Evolutionary conservation across 2,113 vertebrate genomes (phyloP).

Genomic region (Xiphophorus hellerii): DNA sequence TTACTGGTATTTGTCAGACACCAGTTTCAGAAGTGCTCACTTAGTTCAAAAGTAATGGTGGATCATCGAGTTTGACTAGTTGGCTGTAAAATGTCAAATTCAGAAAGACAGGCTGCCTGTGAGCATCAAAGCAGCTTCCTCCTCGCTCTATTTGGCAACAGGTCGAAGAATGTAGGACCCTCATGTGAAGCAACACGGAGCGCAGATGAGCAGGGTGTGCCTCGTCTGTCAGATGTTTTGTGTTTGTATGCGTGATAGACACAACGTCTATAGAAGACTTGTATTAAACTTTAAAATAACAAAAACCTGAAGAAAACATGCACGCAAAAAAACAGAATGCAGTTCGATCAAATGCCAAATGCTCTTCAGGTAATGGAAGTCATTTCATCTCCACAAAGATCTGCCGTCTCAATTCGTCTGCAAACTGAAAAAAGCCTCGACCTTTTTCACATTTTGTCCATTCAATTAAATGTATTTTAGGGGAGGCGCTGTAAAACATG

Average conservation of each 20-base stretch:
- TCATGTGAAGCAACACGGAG: conserved; percentile 65
- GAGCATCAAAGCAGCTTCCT: conserved; percentile 76
- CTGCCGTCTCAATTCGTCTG: not conserved
- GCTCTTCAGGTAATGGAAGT: not conserved
- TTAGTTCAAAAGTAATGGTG: conserved; percentile 57
- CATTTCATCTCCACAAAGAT: conserved; percentile 3
- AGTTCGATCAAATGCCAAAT: not conserved
- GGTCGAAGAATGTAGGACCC: conserved; percentile 71
- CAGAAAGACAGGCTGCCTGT: conserved; percentile 49
- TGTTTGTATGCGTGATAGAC: conserved; percentile 6
- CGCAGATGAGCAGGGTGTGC: conserved; percentile 42
- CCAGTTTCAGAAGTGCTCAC: conserved; percentile 61
- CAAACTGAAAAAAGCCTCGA: too few species aligned
- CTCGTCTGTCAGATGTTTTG: conserved; percentile 17
- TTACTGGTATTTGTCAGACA: conserved; percentile 76
- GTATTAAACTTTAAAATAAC: conserved; percentile 14
- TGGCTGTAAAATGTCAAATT: conserved; percentile 65
- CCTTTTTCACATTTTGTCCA: not conserved
- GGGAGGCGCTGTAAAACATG: not conserved
- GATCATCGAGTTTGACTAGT: conserved; percentile 78
- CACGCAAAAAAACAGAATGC: not conserved
- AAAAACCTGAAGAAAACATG: not conserved
- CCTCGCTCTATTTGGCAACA: conserved; percentile 71
- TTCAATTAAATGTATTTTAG: not conserved
- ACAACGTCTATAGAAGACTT: not conserved